Base-by-base conservation (phyloP, 2,888 invertebrate species). In the Acanthosepion pharaonis region DNA sequence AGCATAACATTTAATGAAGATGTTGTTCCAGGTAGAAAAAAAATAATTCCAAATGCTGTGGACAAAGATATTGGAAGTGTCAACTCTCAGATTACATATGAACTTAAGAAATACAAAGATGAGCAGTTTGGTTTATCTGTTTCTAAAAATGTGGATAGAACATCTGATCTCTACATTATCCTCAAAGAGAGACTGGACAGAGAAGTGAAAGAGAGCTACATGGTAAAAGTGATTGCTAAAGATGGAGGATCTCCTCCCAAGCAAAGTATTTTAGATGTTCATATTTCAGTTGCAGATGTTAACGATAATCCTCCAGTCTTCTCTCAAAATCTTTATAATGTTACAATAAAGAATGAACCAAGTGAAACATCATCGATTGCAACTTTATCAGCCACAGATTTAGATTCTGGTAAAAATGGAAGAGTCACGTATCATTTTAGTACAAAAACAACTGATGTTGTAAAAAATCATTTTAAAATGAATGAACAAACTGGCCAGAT, bases 371-470 rank as follows among this genome's bases (percentile, higher is more conserved):
- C 78, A 15, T 78, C 78, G 3, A 78, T 78, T 78, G 78, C 78
- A 78, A 78, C 78, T n/a, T 78, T 78, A 78, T 78, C 78, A n/a
- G 78, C 78, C n/a, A 78, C 78, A 78, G 78, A 78, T 78, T 78
- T 78, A 33, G 78, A 78, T 33, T 78, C 78, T 33, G 78, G 78
- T 4, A 78, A 78, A 78, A 78, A 78, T 78, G 78, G 78, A 78
- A 78, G 78, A 78, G n/a, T 78, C 78, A 78, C n/a, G 15, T 78
- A 78, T 78, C 78, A 78, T 78, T 78, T 78, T n/a, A 78, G 78
- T 78, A 78, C 78, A 78, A 78, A 78, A 78, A 78, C 78, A 78
- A 11, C 78, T 78, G 78, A 78, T 78, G 33, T 78, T 78, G 78
- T 33, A 18, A 78, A 78, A 78, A 78, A n/a, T 78, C 78, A 78